Percentiles rank a stretch among this genome's conserved stretches.
Conservation (phyloP, 2,888 invertebrate species). For the Abrostola triplasia region DNA sequence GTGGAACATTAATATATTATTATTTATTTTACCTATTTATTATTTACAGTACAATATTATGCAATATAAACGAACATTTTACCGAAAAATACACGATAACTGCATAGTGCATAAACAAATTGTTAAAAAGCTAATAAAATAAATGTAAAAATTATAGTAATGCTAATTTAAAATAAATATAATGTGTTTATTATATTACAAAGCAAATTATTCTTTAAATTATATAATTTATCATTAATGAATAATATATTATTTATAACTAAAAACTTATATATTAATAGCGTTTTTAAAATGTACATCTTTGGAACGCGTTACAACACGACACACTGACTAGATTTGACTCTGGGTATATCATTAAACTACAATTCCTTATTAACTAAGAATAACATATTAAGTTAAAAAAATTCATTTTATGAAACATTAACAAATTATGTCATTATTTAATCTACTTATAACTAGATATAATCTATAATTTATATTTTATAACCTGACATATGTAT, state of each 20-base stretch:
- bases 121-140: neutral
- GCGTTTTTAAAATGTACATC: slow-evolving; percentile 84
- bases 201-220: neutral
- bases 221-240: slow-evolving; percentile 2
- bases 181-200: slow-evolving; percentile 10
- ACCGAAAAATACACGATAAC: too few species aligned
- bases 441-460: slow-evolving; percentile 8
- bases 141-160: too few species aligned
- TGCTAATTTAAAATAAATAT: neutral
- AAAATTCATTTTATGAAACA: slow-evolving; percentile 51
- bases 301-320: slow-evolving; percentile 87
- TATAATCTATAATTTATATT: neutral
- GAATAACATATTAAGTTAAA: slow-evolving; percentile 33
- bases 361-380: slow-evolving; percentile 49
- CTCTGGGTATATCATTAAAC: slow-evolving; percentile 62
- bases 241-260: slow-evolving; percentile 14
- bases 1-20: too few species aligned
- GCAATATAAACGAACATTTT: too few species aligned
- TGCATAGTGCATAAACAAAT: neutral
- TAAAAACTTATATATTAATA: slow-evolving; percentile 58
- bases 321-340: slow-evolving; percentile 87
- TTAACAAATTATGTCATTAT: slow-evolving; percentile 18
- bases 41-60: too few species aligned
- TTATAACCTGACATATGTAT: too few species aligned
- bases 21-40: too few species aligned